Base-by-base conservation (phyloP, 2,888 invertebrate genomes). In the Xanthostigma xanthostigma region DNA sequence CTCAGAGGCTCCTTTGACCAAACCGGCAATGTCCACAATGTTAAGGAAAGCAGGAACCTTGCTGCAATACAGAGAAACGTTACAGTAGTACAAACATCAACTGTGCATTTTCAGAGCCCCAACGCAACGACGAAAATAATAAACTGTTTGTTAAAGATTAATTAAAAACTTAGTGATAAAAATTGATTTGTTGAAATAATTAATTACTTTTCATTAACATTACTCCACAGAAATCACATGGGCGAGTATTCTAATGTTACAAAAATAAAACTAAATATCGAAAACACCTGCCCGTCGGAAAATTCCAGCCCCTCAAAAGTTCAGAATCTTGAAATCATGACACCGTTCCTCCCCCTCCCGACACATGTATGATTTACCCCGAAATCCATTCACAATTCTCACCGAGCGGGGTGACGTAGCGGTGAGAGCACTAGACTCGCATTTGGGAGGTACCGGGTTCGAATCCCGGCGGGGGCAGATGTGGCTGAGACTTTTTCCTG, bases 41-140 rank as follows among this genome's bases (percentile, higher is more conserved):
- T 94, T 97, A 54, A 99, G 71, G 67, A 87, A 98, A 1, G 97
- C 98, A 11, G 98, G 96, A 36, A 98, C 97, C 75, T 95, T 94
- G 68, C 95, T 96, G 69, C n/a, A 75, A 73, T 54, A 53, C 51
- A 49, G 51, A 49, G 51, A 53, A 49, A 52, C 51, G 41, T 11
- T 33, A 45, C 41, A 35, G 12, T 44, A 13, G 12, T 12, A 11
- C 39, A 39, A 39, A 39, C 8, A 11, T 13, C 39, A 39, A 12
- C 12, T 39, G 39, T 13, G 12, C 9, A 14, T 39, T 39, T 39
- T 39, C 12, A 12, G 39, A 39, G 12, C 9, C 2, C 9, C 39
- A 39, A 39, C 14, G 12, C 39, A 11, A 39, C 14, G 8, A 13
- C 9, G 14, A 39, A 12, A 39, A 39, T 10, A 39, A 39, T 8